A percentile compares a stretch with the other conserved stretches of the same genome.
Evolutionary conservation across 2,797 vertebrate species (phyloP).

Genomic region (Picus viridis): DNA sequence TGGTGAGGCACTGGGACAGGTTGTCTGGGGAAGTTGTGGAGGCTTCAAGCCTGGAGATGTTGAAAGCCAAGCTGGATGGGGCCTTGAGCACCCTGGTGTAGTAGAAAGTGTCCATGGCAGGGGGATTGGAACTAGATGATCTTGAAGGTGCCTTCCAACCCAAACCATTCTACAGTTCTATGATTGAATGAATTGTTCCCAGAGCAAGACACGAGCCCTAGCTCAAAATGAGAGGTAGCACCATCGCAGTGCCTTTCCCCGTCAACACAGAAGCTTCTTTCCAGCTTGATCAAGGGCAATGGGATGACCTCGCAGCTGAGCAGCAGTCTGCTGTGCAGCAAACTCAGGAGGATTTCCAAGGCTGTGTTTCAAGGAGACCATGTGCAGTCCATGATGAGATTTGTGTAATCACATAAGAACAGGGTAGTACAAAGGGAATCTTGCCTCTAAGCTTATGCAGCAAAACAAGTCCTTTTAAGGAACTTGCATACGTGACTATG

Average conservation of each 20-base stretch:
- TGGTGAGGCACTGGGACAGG: too few relatives aligned
- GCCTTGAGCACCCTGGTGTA: too few relatives aligned
- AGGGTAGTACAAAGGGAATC: neutral
- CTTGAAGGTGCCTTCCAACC: too few relatives aligned
- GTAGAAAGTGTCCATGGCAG: too few relatives aligned
- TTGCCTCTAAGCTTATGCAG: neutral
- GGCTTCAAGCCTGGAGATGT: too few relatives aligned
- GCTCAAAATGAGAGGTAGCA: neutral
- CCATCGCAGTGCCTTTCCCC: neutral
- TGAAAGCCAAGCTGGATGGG: too few relatives aligned
- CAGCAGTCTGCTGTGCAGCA: conserved; percentile 14
- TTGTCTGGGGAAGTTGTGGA: too few relatives aligned
- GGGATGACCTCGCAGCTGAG: conserved; percentile 33
- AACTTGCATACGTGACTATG: neutral
- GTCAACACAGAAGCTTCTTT: neutral
- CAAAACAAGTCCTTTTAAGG: neutral
- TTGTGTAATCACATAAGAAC: neutral
- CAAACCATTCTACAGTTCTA: too few relatives aligned
- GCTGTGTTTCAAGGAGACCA: conserved; percentile 47
- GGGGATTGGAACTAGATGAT: too few relatives aligned
- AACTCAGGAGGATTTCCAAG: neutral
- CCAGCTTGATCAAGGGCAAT: neutral
- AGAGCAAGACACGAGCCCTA: neutral
- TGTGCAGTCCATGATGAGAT: conserved; percentile 10
- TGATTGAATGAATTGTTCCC: neutral